Evolutionary conservation across 92 coral and sea anemone genomes (phyloP), one percentile per base, ranked within the genome.

Genomic region (Epizoanthus ramosus): DNA sequence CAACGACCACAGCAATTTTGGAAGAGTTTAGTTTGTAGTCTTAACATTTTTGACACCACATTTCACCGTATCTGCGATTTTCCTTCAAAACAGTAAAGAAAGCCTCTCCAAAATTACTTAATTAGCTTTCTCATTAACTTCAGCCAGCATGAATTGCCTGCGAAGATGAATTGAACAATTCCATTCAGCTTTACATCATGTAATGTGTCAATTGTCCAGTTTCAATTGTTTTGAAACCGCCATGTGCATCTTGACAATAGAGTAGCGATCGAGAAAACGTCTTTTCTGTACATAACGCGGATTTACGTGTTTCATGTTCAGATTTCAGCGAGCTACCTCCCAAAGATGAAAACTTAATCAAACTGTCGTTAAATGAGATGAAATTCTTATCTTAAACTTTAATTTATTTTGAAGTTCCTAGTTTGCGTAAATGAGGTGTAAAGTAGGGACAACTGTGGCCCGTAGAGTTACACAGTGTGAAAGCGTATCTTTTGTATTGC

Each of bases 161-260:
- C 65, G 28, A 37, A 9, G 81, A n/a, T 60, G 81, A 76, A 76
- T 61, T 12, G 50, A 41, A 18, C 71, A 7, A 63, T 63, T 77
- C 71, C 45, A 60, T 41, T 77, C 82, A 43, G 43, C 41, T 63
- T 77, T 69, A 63, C 70, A 18, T 77, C 39, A 37, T 18, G 22
- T 61, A 77, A 77, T 61, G 82, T 37, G 82, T 61, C 63, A 61
- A 77, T 77, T 77, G 82, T 77, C 22, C 22, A 14, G 17, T 41
- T 76, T 77, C 82, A 77, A 77, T 77, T 41, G 82, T 77, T 39
- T 77, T 43, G 18, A 60, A 77, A 77, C 71, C 37, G 66, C 82
- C 82, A 77, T 77, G 82, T 77, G 82, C 82, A 61, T 50, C 45
- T 13, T 41, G 35, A 77, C 71, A 77, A 77, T 77, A 18, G 56